These are phyloP conservation scores for Melanotaenia duboulayi DNA, from an alignment of 2,113 vertebrate species.

Conservation along the genomic window DNA sequence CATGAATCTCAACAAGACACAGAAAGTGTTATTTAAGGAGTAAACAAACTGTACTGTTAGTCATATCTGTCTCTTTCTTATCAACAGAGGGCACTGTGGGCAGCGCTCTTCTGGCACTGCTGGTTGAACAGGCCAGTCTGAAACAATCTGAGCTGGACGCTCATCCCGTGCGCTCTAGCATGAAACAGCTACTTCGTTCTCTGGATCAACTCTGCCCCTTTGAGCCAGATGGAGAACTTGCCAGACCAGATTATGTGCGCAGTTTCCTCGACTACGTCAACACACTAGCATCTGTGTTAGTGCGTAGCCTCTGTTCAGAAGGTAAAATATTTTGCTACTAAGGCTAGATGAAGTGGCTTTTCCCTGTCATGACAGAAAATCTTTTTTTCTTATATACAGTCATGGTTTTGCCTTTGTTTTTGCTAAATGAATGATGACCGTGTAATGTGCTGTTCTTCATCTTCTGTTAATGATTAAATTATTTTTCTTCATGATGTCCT, in stretches of 20 bases:
- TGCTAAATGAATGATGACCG: too few species aligned
- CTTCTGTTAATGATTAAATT: too few species aligned
- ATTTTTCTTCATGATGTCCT: too few species aligned
- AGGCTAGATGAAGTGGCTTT: background rate
- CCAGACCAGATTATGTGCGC: slow-evolving; percentile 83
- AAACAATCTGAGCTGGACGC: slow-evolving; percentile 86
- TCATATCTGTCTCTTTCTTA: background rate
- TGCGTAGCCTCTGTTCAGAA: slow-evolving; percentile 88
- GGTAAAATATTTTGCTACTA: slow-evolving; percentile 48
- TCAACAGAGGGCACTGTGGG: slow-evolving; percentile 78
- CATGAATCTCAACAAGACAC: too few species aligned
- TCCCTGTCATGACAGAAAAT: too few species aligned
- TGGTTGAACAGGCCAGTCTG: slow-evolving; percentile 89
- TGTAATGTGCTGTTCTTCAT: too few species aligned
- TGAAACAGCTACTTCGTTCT: slow-evolving; percentile 87
- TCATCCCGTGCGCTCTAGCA: slow-evolving; percentile 87
- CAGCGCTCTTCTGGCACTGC: slow-evolving; percentile 76
- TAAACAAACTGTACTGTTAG: too few species aligned
- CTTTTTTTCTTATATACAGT: too few species aligned
- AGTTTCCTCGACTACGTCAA: slow-evolving; percentile 89
- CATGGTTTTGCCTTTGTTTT: too few species aligned
- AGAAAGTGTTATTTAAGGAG: too few species aligned
- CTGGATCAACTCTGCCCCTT: slow-evolving; percentile 83
- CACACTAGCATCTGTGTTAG: slow-evolving; percentile 86
- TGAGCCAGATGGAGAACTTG: slow-evolving; percentile 57